phyloP scores from a whole-genome alignment of 2,888 invertebrate species.

The Philhelius pedissequus region DNA sequence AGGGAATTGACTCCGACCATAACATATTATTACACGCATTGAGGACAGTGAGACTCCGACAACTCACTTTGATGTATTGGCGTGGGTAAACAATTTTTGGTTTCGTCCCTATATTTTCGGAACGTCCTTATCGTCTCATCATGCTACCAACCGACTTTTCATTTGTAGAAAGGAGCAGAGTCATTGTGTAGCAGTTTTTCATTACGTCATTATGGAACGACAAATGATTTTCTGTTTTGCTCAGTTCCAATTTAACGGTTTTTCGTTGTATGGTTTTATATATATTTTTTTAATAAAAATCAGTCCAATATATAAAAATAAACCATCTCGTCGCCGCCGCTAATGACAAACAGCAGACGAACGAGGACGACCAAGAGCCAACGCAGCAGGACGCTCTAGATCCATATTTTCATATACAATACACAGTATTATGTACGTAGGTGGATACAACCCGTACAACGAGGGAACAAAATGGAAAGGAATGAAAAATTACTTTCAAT shows the following conservation, averaged over 20 bases:
- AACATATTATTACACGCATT: neutral
- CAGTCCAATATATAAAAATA: conserved; percentile 12
- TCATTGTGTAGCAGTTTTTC: conserved; percentile 65
- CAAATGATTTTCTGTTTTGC: conserved; percentile 64
- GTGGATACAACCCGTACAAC: too few relatives aligned
- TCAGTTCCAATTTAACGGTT: conserved; percentile 57
- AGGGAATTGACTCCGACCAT: neutral
- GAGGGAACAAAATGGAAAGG: conserved; percentile 62
- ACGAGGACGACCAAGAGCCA: conserved; percentile 10
- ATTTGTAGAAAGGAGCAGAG: conserved; percentile 6
- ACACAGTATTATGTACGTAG: too few relatives aligned
- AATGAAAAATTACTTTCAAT: conserved; percentile 71
- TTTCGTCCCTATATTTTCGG: conserved; percentile 13
- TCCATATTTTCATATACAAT: neutral
- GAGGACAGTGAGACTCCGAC: conserved; percentile 37
- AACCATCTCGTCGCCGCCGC: neutral
- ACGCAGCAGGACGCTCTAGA: conserved; percentile 10
- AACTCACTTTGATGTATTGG: conserved; percentile 64
- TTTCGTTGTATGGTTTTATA: neutral
- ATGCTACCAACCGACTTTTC: conserved; percentile 1
- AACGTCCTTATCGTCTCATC: neutral
- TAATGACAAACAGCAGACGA: conserved; percentile 21
- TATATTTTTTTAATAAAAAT: neutral
- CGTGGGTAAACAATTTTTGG: conserved; percentile 49
- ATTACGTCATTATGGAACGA: conserved; percentile 62